Base-by-base conservation (phyloP, 2,113 vertebrate species). In the Calypte anna region DNA sequence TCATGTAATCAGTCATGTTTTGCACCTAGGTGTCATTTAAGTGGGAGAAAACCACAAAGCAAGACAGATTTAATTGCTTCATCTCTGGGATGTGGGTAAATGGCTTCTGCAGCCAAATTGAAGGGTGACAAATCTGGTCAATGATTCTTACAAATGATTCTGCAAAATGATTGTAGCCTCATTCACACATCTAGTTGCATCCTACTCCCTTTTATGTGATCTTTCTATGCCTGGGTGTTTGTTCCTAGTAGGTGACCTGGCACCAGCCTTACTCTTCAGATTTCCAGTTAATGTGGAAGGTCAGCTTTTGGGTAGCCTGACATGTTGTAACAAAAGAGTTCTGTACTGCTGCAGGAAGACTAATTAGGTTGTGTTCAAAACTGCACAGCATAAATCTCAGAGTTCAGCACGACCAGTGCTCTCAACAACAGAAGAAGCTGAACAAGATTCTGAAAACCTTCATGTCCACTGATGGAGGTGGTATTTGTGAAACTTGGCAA, bases 391-490 rank as follows among this genome's bases (percentile, higher is more conserved):
- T 19, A 57, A 33, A 53, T 59, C 24, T 86, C n/a, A 68, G 27
- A 22, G 10, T 75, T 82, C 55, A 54, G 44, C 28, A n/a, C 40
- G 19, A 54, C 6, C 43, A 64, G 9, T 9, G 12, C 22, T 88
- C 16, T 15, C 7, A 33, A 14, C 5, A 46, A 75, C 73, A 24
- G n/a, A 0, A 5, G 33, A 4, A 12, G 4, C 13, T 36, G 30
- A 61, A 43, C 5, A 50, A 51, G 20, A 38, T 61, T n/a, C 31
- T 63, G 43, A 15, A 6, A 73, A 11, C 9, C 16, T 58, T 55
- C 18, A 4, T 0, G 0, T 14, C 21, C 25, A 5, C 18, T 67
- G 27, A 15, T 5, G 2, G 21, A 20, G 3, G 14, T 58, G 22
- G 23, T 6, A 74, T 2, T 48, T 40, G 25, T 46, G 53, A 7